Conservation (phyloP, 2,797 vertebrate genomes). For the Yasuhikotakia modesta region DNA sequence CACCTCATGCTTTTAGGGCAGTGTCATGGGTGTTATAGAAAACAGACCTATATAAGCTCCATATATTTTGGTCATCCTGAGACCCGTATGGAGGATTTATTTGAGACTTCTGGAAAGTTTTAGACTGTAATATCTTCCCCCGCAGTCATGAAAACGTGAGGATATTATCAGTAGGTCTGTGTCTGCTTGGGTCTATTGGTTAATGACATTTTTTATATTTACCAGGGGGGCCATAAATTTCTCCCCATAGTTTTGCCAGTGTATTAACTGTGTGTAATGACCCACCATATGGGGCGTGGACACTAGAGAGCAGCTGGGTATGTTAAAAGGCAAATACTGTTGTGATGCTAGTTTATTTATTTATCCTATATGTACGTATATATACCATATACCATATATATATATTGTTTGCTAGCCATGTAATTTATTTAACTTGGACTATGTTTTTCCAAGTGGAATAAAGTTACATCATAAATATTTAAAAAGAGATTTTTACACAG, state of each 20-base stretch:
- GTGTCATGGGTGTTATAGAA: neutral
- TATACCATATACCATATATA: too few relatives aligned
- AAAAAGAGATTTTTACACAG: too few relatives aligned
- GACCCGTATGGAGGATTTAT: neutral
- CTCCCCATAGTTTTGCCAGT: neutral
- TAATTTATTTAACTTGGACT: too few relatives aligned
- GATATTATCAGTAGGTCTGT: neutral
- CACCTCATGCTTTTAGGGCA: neutral
- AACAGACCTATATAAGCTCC: neutral
- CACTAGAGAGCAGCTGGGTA: neutral
- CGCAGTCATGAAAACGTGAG: neutral
- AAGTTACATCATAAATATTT: too few relatives aligned
- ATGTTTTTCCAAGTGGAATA: too few relatives aligned
- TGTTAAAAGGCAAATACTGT: neutral
- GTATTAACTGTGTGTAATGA: neutral
- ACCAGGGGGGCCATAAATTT: neutral
- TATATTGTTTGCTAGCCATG: too few relatives aligned
- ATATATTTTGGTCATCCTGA: neutral
- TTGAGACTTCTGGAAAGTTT: neutral
- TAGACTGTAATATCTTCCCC: neutral
- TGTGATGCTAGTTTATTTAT: too few relatives aligned
- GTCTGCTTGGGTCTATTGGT: neutral
- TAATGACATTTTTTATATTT: neutral
- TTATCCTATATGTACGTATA: too few relatives aligned
- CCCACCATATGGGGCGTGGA: neutral